Conservation (phyloP, 2,113 vertebrate genomes). For the Pungitius pungitius region DNA sequence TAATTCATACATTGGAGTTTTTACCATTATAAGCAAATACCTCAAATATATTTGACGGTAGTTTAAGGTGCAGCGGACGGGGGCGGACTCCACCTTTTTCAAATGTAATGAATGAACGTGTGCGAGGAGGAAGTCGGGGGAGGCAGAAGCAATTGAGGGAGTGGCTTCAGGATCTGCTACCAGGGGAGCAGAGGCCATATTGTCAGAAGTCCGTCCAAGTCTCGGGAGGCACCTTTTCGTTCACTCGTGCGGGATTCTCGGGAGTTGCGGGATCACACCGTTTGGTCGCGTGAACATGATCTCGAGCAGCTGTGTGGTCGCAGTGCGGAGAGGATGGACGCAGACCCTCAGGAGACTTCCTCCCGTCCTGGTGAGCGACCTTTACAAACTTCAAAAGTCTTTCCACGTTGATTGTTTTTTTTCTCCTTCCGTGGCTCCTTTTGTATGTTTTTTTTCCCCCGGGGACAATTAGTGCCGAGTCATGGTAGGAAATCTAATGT, state of each 20-base stretch:
- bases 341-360: slow-evolving; percentile 11
- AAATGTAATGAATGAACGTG: not conserved
- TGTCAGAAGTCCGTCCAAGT: not conserved
- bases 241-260: not conserved
- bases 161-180: not conserved
- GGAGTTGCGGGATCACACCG: too few relatives aligned
- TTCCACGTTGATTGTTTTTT: not conserved
- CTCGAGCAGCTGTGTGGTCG: not conserved
- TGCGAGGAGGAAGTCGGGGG: not conserved
- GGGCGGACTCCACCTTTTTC: not conserved
- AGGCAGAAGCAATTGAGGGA: not conserved
- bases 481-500: not conserved
- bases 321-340: slow-evolving; percentile 17
- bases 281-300: slow-evolving; percentile 34
- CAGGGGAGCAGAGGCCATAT: slow-evolving; percentile 25
- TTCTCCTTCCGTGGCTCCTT: not conserved
- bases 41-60: not conserved
- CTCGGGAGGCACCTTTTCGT: rapidly evolving
- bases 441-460: not conserved
- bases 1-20: not conserved
- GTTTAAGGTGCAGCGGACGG: not conserved
- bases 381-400: not conserved
- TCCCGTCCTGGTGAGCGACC: slow-evolving; percentile 15
- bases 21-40: not conserved
- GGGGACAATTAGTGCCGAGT: not conserved